Conservation (phyloP, 2,888 invertebrate species). For the Seira ritae region DNA sequence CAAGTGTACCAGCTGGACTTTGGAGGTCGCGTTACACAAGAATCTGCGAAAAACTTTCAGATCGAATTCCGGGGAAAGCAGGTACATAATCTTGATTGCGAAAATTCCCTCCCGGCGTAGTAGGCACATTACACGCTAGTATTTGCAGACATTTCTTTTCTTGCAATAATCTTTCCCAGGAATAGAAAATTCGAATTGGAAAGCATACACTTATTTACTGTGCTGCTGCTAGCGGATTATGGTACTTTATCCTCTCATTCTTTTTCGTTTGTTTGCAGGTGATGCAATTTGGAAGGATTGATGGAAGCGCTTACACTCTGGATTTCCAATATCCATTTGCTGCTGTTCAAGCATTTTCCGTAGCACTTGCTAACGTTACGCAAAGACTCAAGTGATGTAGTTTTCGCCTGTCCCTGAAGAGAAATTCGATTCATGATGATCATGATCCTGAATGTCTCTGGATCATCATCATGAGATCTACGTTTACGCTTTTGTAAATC, state of each 20-base stretch:
- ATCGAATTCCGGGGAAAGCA: constrained; percentile 97
- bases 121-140: too few species aligned
- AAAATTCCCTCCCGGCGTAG: too few species aligned
- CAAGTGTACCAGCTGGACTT: constrained; percentile 99
- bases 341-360: constrained; percentile 98
- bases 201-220: too few species aligned
- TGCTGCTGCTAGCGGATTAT: neutral
- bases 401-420: neutral
- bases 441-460: neutral
- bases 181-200: too few species aligned
- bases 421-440: neutral
- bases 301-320: constrained; percentile 98
- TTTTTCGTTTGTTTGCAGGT: constrained; percentile 81
- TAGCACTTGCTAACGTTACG: constrained; percentile 97
- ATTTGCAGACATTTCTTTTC: neutral
- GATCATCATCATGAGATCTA: neutral
- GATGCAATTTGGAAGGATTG: constrained; percentile 99
- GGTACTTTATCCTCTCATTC: neutral
- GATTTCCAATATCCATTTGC: constrained; percentile 99
- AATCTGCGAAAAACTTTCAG: constrained; percentile 99
- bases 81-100: constrained; percentile 81
- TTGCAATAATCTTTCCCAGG: too few species aligned
- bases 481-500: too few species aligned
- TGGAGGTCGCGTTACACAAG: constrained; percentile 98
- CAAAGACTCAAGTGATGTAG: constrained; percentile 88